Percentiles rank a stretch among this genome's conserved stretches.
Conservation (phyloP, 1,140 invertebrate genomes). For the Platyura marginata region DNA sequence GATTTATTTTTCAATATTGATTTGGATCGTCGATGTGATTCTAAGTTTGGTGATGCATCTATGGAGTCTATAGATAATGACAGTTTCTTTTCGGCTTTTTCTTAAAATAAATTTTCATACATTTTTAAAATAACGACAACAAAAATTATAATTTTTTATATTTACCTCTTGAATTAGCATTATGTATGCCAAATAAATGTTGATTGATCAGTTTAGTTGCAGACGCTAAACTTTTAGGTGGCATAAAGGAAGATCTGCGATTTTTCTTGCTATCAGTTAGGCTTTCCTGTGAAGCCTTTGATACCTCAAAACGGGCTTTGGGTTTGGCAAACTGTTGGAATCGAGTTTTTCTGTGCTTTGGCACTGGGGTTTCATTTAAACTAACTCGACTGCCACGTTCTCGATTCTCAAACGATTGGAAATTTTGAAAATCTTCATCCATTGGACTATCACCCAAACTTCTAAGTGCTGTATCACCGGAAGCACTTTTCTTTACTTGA, state of each 20-base stretch:
- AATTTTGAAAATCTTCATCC: slow-evolving; percentile 24
- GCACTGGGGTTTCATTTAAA: slow-evolving; percentile 45
- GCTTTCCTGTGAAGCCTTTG: slow-evolving; percentile 30
- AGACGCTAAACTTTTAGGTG: slow-evolving; percentile 43
- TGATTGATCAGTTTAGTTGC: slow-evolving; percentile 56
- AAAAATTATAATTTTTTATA: not conserved
- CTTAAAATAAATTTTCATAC: slow-evolving; percentile 9
- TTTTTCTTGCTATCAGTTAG: slow-evolving; percentile 21
- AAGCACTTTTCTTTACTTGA: slow-evolving; percentile 56
- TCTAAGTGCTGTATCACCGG: slow-evolving; percentile 45
- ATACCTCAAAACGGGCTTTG: slow-evolving; percentile 18
- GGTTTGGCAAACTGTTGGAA: slow-evolving; percentile 43
- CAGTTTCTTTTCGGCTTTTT: slow-evolving; percentile 37
- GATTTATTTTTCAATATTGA: slow-evolving; percentile 62
- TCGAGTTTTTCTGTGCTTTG: slow-evolving; percentile 69
- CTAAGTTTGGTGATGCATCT: slow-evolving; percentile 40
- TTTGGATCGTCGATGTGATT: slow-evolving; percentile 44
- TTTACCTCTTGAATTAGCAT: slow-evolving; percentile 30
- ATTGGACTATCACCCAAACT: slow-evolving; percentile 27
- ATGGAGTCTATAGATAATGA: slow-evolving; percentile 52
- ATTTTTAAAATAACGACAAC: slow-evolving; percentile 4
- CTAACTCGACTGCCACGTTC: slow-evolving; percentile 38
- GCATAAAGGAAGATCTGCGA: slow-evolving; percentile 35
- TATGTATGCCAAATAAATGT: slow-evolving; percentile 46
- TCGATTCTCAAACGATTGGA: slow-evolving; percentile 29